Base-by-base conservation (phyloP, 2,113 vertebrate species). In the Albula goreensis region DNA sequence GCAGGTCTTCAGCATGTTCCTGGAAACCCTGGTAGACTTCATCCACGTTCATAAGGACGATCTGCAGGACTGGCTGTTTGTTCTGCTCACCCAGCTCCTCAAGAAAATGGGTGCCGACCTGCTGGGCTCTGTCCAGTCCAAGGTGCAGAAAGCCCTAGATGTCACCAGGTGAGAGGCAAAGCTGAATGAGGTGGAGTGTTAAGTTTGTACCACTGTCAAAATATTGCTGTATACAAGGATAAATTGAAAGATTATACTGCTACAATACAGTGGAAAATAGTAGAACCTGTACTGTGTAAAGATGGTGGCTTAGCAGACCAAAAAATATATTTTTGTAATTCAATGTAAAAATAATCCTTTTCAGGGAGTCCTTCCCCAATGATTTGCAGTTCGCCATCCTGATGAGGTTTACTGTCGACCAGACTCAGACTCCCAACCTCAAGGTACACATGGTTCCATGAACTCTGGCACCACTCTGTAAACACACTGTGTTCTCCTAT, bases 91-190 rank as follows among this genome's bases (percentile, higher is more conserved):
- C 0, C 98, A 99, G 89, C 94, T 99, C 19, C 93, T 99, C 89
- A 99, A 99, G 94, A 99, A 99, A 95, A 99, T 99, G 98, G 98
- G 98, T 79, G 98, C 98, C 0, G 98, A 99, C 93, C 96, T 99
- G 91, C 96, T 99, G 88, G 98, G 98, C 41, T 99, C 98, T 5
- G 98, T 99, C 53, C 98, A 99, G 93, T 97, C 97, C 91, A 99
- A 99, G 95, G 98, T 99, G 89, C 98, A 99, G 93, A 98, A 96
- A 93, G 97, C 98, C 15, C 96, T 99, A 78, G 98, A 99, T 90
- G 87, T 99, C 91, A 99, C 98, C 85, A 97, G 98, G 98, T 98
- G 17, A 53, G 91, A 83, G 7, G 7, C 3, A 25, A 53, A 11
- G n/a, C 31, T 83, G 13, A 19, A 51, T n/a, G 41, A 6, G 31